These are phyloP conservation scores for Psettodes erumei DNA, from an alignment of 2,113 vertebrate genomes.

Conservation along the genomic window DNA sequence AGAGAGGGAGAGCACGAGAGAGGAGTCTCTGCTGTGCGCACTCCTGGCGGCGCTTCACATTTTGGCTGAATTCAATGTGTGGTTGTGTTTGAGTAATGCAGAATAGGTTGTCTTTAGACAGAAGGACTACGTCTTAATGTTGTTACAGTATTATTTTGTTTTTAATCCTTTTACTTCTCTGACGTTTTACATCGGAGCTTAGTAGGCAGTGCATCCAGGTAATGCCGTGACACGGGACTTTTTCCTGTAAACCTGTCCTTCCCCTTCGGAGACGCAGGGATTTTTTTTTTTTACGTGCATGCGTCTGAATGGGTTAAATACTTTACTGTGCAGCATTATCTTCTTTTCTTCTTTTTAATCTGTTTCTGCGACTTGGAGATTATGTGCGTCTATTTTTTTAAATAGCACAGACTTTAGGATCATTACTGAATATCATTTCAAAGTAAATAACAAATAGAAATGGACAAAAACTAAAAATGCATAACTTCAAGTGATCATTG, in stretches of 20 bases:
- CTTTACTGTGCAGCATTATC: background rate
- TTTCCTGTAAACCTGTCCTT: constrained; percentile 57
- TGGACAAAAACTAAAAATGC: background rate
- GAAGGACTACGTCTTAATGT: constrained; percentile 51
- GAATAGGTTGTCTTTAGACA: constrained; percentile 23
- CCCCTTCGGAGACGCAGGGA: constrained; percentile 29
- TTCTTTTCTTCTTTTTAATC: constrained; percentile 1
- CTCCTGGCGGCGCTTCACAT: constrained; percentile 32
- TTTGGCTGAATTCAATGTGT: constrained; percentile 23
- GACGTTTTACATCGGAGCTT: constrained; percentile 71
- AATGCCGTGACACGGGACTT: constrained; percentile 72
- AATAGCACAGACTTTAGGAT: background rate
- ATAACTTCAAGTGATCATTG: background rate
- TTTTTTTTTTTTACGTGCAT: constrained; percentile 36
- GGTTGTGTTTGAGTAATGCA: constrained; percentile 22
- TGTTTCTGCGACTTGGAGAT: background rate
- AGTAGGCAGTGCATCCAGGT: constrained; percentile 76
- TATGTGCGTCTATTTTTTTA: background rate
- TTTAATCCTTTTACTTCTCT: constrained; percentile 31
- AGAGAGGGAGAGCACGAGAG: constrained; percentile 8
- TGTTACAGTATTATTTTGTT: constrained; percentile 7
- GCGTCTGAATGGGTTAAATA: constrained; percentile 18
- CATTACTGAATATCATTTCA: background rate
- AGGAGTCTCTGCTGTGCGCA: constrained; percentile 3
- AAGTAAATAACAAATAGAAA: constrained; percentile 17